Base-by-base conservation (phyloP, 2,888 invertebrate species). In the Drosophila leonis region DNA sequence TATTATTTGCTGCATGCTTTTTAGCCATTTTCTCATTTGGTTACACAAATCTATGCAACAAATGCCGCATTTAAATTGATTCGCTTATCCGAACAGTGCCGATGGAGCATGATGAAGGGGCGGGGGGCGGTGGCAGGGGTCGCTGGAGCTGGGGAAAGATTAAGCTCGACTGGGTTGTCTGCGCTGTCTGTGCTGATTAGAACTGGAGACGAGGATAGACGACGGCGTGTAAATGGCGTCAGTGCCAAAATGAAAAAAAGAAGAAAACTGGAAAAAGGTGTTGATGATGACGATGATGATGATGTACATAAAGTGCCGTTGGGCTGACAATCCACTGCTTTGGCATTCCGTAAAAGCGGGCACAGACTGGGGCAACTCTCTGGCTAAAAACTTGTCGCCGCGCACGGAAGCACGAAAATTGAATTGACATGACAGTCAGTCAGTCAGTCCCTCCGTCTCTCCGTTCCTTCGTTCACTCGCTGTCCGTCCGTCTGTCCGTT, bases 371-470 rank as follows among this genome's bases (percentile, higher is more conserved):
- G 13, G 12, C 3, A 10, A n/a, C 59, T 57, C 84, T 57, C 84
- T 79, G 89, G 77, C 90, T 85, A 85, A 85, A 85, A 85, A 89
- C 84, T 85, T 85, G 84, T 85, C 84, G 84, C 90, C 84, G 88
- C 88, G 90, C 88, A 88, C 87, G 90, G 88, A 87, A 88, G 90
- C 90, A 82, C 83, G 86, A 85, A 87, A 87, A 87, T 87, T 87
- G 90, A 88, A 87, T 90, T 87, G 87, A 87, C 87, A 82, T 90
- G 86, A 85, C 88, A 85, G 90, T 82, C 90, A 57, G 86, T 82
- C 90, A 57, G 86, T 75, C 61, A 51, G 84, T 60, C 62, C 20
- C 57, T 37, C 44, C 35, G 35, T 52, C 49, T 4, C 0, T n/a
- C 4, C 15, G 88, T 82, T 87, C 44, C 82, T 67, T 60, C 54